Evolutionary conservation across 2,113 vertebrate species (phyloP), one percentile per base, ranked within the genome.

Genomic region (Bambusicola thoracicus): DNA sequence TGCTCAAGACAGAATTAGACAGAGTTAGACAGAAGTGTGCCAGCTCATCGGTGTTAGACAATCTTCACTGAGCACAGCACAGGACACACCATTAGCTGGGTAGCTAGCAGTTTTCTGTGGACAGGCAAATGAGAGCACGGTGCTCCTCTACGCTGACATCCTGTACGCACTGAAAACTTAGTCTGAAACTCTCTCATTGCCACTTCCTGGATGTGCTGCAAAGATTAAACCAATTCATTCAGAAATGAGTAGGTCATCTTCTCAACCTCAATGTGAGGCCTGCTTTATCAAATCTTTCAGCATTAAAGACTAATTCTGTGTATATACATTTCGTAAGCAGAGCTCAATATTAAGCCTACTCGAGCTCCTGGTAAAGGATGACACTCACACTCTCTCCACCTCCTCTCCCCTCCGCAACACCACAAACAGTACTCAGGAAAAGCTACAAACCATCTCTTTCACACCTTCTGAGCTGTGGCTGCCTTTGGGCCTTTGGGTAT

Each of bases 221-320:
- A 69, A 79, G 41, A 74, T 69, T 44, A 76, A 91, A 93, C 7
- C 46, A 63, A 30, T 13, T 75, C 1, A 1, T 38, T 81, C 59
- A 72, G 49, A 66, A 90, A 73, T 6, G 43, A 7, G 19, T 4
- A 62, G 16, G n/a, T 81, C 12, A 32, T 65, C 41, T 79, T 92
- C 59, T 77, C 29, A 51, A 82, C 43, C 19, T 87, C 44, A 69
- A 82, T 44, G 41, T 46, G 7, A 79, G 16, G 10, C 38, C 65
- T 73, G 11, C n/a, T 89, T 62, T 91, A 84, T 25, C 27, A 73
- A 38, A 69, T 46, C 58, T 85, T 81, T 87, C 43, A 69, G 29
- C 87, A 81, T 67, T 51, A 80, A 69, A 75, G 34, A 51, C 10
- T 15, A 13, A 44, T 69, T 38, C 75, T 79, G 20, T 22, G 18